Evolutionary conservation across 2,113 vertebrate species (phyloP), one percentile per base, ranked within the genome.

Genomic region (Dryoscopus gambensis): DNA sequence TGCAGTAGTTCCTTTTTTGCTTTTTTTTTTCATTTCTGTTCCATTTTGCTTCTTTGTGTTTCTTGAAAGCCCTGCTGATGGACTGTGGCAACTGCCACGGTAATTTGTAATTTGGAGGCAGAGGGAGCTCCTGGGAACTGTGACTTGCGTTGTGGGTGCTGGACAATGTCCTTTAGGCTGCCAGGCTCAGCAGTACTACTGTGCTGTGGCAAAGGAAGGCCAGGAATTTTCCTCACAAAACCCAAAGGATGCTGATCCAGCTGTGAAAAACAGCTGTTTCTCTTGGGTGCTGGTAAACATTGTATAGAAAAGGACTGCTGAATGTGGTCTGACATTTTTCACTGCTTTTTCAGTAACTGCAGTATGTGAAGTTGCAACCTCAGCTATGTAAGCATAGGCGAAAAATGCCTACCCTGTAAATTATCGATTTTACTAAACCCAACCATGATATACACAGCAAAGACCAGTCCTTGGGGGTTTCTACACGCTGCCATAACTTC

Each of bases 401-500:
- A 89, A 88, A 91, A 96, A 88, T 63, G 10, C 22, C 47, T 70
- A 39, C n/a, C 20, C 23, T 0, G 5, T 63, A 86, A 88, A 87
- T 63, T 88, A 92, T 35, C 4, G 4, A 83, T 88, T 75, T 85
- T 55, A 75, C 40, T 89, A 59, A 90, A 68, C 21, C 22, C 37
- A 89, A 25, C n/a, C 18, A 30, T 57, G 53, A 78, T 60, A 30
- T 13, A 44, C 71, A 88, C 68, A 83, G 73, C 65, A 49, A 70
- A 82, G 24, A 21, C 44, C 49, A 44, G 20, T n/a, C 18, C 0
- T 23, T 4, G 15, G 62, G 68, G 49, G 13, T 53, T 92, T 90
- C 88, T 89, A 53, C 90, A 94, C 0, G 6, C 92, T 95, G 83
- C 79, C 85, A 55, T 89, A 93, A 93, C 90, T 93, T 93, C 80